A percentile compares a stretch with the other conserved stretches of the same genome.
phyloP scores from a whole-genome alignment of 30 jellyfish, hydroid and myxozoan species.

The Turritopsis rubra region DNA sequence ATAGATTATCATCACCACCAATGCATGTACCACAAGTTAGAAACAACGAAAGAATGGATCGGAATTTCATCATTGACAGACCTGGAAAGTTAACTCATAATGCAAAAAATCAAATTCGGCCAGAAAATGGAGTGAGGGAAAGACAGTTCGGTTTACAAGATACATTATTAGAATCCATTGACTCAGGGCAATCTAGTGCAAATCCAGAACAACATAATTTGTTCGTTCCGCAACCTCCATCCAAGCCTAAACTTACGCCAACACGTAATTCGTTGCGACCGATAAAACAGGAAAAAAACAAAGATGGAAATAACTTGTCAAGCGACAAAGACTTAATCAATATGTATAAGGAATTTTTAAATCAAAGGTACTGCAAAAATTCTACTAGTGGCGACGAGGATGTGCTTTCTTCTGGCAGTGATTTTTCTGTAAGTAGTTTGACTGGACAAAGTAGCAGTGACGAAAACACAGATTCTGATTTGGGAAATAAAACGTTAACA shows the following conservation, averaged over 20 bases:
- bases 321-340: constrained; percentile 11
- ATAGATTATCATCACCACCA: constrained; percentile 17
- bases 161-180: not conserved
- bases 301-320: not conserved
- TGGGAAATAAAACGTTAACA: not conserved
- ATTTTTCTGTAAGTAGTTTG: constrained; percentile 44
- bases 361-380: constrained; percentile 22
- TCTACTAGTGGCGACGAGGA: not conserved
- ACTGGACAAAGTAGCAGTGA: constrained; percentile 45
- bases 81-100: not conserved
- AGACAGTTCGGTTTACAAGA: not conserved
- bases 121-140: not conserved
- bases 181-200: not conserved
- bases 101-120: not conserved
- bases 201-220: not conserved
- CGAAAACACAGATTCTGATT: constrained; percentile 30
- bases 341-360: constrained; percentile 27
- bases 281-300: not conserved
- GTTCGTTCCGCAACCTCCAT: constrained; percentile 34
- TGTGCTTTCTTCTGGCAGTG: constrained; percentile 26
- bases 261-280: constrained; percentile 1
- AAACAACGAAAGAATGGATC: not conserved
- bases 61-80: not conserved
- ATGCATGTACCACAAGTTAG: not conserved
- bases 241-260: constrained; percentile 10